phyloP scores from a whole-genome alignment of 2,113 vertebrate genomes.

The Panthera leo region DNA sequence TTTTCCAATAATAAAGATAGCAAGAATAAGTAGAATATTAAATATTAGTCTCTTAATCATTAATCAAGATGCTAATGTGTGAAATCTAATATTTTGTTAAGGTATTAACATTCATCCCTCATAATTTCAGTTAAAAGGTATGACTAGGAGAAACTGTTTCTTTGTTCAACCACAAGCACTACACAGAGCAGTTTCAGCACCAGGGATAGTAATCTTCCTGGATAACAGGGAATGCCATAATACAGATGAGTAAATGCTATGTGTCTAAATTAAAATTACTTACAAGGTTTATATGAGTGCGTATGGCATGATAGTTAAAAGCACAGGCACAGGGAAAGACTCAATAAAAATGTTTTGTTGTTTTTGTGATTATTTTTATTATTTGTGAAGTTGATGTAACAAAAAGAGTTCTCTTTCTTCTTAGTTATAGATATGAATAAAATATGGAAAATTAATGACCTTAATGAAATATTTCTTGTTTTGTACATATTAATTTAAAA shows the following conservation, averaged over 20 bases:
- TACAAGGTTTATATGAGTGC: not conserved
- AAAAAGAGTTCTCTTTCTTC: slow-evolving; percentile 22
- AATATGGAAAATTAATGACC: not conserved
- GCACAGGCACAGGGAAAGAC: not conserved
- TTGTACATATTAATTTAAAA: slow-evolving; percentile 31
- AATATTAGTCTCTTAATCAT: not conserved
- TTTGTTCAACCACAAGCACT: not conserved
- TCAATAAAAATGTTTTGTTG: not conserved
- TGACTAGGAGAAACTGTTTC: not conserved
- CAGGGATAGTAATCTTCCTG: slow-evolving; percentile 59
- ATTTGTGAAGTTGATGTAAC: not conserved
- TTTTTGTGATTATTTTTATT: slow-evolving; percentile 1
- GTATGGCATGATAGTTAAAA: not conserved
- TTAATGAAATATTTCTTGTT: slow-evolving; percentile 14
- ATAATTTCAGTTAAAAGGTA: not conserved
- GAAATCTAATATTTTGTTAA: not conserved
- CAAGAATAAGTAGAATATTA: slow-evolving; percentile 15
- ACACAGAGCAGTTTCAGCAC: slow-evolving; percentile 52
- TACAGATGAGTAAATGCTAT: not conserved
- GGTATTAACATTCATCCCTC: not conserved
- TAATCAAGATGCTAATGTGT: not conserved
- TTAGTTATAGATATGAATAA: not conserved
- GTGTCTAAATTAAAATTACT: slow-evolving; percentile 12
- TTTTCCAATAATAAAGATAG: not conserved
- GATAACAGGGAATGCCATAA: not conserved